Conservation (phyloP, 2,888 invertebrate species). For the Tetragonisca angustula region DNA sequence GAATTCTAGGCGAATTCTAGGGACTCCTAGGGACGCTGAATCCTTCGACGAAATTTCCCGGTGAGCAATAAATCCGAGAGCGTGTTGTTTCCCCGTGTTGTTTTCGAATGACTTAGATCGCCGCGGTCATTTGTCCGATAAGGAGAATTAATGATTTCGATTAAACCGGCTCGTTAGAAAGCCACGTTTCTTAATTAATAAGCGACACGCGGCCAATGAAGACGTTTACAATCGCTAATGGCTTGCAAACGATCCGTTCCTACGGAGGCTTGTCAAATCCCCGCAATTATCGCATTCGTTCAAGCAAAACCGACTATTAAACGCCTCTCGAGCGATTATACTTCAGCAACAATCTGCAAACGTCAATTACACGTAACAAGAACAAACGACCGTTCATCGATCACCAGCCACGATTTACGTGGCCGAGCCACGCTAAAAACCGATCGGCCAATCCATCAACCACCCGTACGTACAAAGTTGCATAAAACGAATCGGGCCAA, state of each 20-base stretch:
- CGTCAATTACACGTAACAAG: conserved; percentile 37
- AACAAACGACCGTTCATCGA: conserved; percentile 41
- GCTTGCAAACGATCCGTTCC: background rate
- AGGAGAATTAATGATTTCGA: background rate
- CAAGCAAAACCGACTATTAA: background rate
- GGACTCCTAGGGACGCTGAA: background rate
- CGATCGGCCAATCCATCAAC: conserved; percentile 17
- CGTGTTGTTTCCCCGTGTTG: no score
- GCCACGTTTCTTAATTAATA: conserved; percentile 6
- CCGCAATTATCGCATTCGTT: conserved; percentile 13
- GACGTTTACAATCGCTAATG: conserved; percentile 10
- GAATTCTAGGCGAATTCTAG: background rate
- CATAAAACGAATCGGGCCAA: background rate
- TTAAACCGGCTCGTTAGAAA: background rate
- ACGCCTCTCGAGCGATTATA: conserved; percentile 16
- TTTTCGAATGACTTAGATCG: background rate
- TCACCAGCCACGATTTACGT: conserved; percentile 24
- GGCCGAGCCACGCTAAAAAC: background rate
- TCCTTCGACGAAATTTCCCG: conserved; percentile 17
- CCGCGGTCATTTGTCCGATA: background rate
- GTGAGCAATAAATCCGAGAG: conserved; percentile 18
- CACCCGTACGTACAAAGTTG: background rate
- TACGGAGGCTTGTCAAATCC: conserved; percentile 9
- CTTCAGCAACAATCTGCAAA: conserved; percentile 18
- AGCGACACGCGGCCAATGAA: conserved; percentile 8